Percentiles rank a stretch among this genome's conserved stretches.
Conservation (phyloP, 2,113 vertebrate species). For the Phrynosoma platyrhinos region DNA sequence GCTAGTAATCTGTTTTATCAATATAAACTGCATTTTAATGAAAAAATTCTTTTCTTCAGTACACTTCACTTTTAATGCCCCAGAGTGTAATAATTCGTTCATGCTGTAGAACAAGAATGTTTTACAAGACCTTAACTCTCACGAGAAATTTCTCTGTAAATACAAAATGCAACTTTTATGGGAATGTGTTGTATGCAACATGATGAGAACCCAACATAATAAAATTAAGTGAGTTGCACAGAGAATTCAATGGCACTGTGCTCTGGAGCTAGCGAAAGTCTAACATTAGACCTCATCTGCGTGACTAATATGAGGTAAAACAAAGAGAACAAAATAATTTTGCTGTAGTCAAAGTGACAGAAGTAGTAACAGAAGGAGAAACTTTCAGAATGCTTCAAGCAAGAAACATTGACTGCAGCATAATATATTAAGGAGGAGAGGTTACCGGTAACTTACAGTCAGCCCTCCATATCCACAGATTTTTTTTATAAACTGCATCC, state of each 20-base stretch:
- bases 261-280: slow-evolving; percentile 58
- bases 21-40: slow-evolving; percentile 88
- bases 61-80: slow-evolving; percentile 83
- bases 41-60: slow-evolving; percentile 86
- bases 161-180: slow-evolving; percentile 82
- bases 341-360: slow-evolving; percentile 46
- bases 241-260: slow-evolving; percentile 68
- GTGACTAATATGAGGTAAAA: slow-evolving; percentile 61
- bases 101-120: slow-evolving; percentile 84
- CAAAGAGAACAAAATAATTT: slow-evolving; percentile 50
- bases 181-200: slow-evolving; percentile 77
- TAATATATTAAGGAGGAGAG: background rate
- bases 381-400: slow-evolving; percentile 35
- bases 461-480: too few species aligned
- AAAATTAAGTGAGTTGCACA: slow-evolving; percentile 67
- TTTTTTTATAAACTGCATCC: too few species aligned
- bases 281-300: slow-evolving; percentile 59
- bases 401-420: slow-evolving; percentile 3
- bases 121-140: slow-evolving; percentile 85
- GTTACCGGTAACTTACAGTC: too few species aligned
- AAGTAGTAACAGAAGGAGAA: slow-evolving; percentile 9
- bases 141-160: slow-evolving; percentile 84
- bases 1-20: slow-evolving; percentile 86
- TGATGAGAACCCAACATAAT: slow-evolving; percentile 74
- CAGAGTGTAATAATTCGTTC: slow-evolving; percentile 84